phyloP scores from a whole-genome alignment of 2,888 invertebrate species.

The Cecidostiba fungosa region DNA sequence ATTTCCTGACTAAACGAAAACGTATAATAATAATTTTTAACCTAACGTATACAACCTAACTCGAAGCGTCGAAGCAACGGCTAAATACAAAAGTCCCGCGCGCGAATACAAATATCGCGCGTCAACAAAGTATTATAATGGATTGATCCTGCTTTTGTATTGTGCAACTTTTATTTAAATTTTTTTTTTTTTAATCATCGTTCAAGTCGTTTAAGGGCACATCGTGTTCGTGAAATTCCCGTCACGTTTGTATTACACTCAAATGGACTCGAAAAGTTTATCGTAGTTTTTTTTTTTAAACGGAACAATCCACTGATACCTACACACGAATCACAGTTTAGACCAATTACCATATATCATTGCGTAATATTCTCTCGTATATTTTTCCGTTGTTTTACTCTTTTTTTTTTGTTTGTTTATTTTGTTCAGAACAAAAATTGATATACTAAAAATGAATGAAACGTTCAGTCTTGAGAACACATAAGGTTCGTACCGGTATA shows the following conservation, averaged over 20 bases:
- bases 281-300: neutral
- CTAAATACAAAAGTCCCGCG: conserved; percentile 48
- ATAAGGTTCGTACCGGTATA: conserved; percentile 42
- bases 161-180: neutral
- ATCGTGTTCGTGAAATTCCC: conserved; percentile 62
- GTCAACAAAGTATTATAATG: conserved; percentile 4
- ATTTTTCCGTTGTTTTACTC: neutral
- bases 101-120: neutral
- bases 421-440: conserved; percentile 5
- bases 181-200: conserved; percentile 43
- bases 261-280: conserved; percentile 17
- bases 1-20: neutral
- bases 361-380: neutral
- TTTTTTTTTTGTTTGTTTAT: neutral
- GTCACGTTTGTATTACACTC: neutral
- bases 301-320: conserved; percentile 28
- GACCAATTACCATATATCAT: conserved; percentile 28
- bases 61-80: conserved; percentile 10
- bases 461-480: conserved; percentile 56
- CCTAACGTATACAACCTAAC: neutral
- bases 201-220: conserved; percentile 59
- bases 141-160: conserved; percentile 18
- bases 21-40: neutral
- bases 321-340: conserved; percentile 37
- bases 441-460: conserved; percentile 29